Conservation (phyloP, 2,113 vertebrate species). For the Pogonocichla stellata region DNA sequence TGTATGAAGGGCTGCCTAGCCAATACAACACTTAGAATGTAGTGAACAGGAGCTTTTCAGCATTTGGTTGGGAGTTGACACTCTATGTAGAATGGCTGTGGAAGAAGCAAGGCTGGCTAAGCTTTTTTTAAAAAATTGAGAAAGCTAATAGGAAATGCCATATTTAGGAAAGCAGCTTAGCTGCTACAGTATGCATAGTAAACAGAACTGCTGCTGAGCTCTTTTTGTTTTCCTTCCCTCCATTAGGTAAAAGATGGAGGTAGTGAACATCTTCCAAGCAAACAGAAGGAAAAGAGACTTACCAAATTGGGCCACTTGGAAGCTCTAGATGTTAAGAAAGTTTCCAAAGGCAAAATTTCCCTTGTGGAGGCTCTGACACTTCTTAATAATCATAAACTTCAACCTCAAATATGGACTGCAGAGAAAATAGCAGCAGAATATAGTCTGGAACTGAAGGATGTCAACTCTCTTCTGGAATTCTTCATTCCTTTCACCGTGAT, state of each 20-base stretch:
- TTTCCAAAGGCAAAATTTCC: constrained; percentile 88
- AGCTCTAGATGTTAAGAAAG: constrained; percentile 66
- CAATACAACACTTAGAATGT: neutral
- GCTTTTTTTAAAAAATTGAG: neutral
- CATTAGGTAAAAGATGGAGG: constrained; percentile 52
- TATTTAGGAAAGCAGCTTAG: neutral
- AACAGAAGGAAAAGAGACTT: constrained; percentile 73
- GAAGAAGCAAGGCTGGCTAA: neutral
- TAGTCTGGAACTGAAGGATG: constrained; percentile 83
- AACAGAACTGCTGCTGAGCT: constrained; percentile 5
- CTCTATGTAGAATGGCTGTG: rapidly evolving
- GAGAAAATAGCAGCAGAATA: constrained; percentile 89
- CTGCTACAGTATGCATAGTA: neutral
- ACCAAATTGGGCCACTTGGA: constrained; percentile 61
- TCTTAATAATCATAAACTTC: constrained; percentile 83
- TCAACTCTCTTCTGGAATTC: constrained; percentile 81
- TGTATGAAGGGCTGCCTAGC: neutral
- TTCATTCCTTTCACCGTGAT: constrained; percentile 86
- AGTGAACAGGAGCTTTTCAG: neutral
- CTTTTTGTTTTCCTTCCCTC: constrained; percentile 15
- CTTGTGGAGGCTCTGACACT: constrained; percentile 83
- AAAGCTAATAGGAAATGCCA: neutral
- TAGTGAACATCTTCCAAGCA: constrained; percentile 14
- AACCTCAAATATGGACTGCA: constrained; percentile 84
- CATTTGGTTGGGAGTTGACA: neutral